Base-by-base conservation (phyloP, 2,113 vertebrate species). In the Pionites leucogaster region DNA sequence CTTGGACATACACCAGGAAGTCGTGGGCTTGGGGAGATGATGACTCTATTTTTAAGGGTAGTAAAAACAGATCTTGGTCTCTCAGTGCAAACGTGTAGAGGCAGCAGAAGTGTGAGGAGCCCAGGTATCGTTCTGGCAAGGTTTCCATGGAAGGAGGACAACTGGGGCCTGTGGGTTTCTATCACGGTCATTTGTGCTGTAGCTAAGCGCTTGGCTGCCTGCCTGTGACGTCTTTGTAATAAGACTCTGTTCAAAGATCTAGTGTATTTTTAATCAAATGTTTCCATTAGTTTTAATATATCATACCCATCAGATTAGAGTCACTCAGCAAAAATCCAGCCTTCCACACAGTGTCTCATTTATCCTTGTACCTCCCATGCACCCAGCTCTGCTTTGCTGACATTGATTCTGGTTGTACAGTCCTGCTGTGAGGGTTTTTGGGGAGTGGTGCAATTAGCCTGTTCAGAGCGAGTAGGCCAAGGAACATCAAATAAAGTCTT, bases 401-500 rank as follows among this genome's bases (percentile, higher is more conserved):
- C 2, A 1, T 71, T 70, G 64, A 12, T 81, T 70, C 57, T 93
- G 79, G n/a, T 86, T 89, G 76, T 65, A 44, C 69, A 59, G 62
- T 85, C 80, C 60, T 62, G n/a, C 55, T 75, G 52, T n/a, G 24
- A 41, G 31, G 5, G 39, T 49, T n/a, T 69, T 8, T 19, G 7
- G 67, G 19, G 33, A 33, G 57, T 41, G 52, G 62, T 65, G 35
- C 77, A 94, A 69, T 95, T 82, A 95, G 53, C 28, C 29, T 31
- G 68, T 75, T 67, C 70, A 84, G 87, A 95, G 62, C 81, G 93
- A 72, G 62, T 37, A 88, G 92, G 92, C 84, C 84, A 93, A 95
- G 90, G 94, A 96, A 97, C 88, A 92, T 88, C 8, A 15, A 97
- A 97, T 96, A 95, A 92, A 95, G 86, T 74, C 91, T 88, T 82